phyloP scores from a whole-genome alignment of 2,797 vertebrate species.

The Mormyrops boulengeri region DNA sequence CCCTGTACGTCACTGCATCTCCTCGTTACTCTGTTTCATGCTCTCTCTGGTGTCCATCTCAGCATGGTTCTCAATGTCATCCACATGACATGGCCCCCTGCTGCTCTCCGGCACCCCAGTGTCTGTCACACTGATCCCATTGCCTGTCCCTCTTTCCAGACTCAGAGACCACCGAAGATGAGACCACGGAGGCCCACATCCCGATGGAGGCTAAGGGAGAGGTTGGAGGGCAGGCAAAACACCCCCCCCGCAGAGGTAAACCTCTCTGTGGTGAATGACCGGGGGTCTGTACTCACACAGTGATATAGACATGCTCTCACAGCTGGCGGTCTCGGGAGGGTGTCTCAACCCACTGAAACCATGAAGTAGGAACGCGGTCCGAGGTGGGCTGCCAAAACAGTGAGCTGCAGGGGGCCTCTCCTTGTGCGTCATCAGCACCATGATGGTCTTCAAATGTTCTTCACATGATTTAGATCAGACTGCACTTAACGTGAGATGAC shows the following conservation, averaged over 20 bases:
- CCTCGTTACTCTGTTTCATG: neutral
- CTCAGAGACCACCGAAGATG: slow-evolving; percentile 94
- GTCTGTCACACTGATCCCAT: neutral
- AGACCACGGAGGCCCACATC: slow-evolving; percentile 81
- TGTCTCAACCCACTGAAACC: neutral
- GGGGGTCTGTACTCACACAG: neutral
- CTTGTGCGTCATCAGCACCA: neutral
- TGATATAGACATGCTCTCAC: neutral
- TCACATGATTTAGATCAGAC: neutral
- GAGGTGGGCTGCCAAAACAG: neutral
- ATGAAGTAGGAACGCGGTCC: neutral
- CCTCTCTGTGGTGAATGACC: neutral
- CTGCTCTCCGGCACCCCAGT: neutral
- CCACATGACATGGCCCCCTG: neutral
- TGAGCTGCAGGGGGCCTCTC: neutral
- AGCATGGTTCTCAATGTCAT: neutral
- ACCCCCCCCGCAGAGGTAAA: slow-evolving; percentile 39
- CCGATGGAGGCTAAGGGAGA: slow-evolving; percentile 72
- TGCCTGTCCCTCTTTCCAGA: slow-evolving; percentile 56
- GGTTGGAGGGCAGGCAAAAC: slow-evolving; percentile 65
- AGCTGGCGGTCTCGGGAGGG: slow-evolving; percentile 52
- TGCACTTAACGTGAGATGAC: neutral
- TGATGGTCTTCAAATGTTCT: neutral
- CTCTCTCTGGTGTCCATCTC: neutral
- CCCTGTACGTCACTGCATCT: neutral